Percentiles rank a stretch among this genome's conserved stretches.
Evolutionary conservation across 2,888 invertebrate species (phyloP).

Genomic region (Plagiodera versicolora): DNA sequence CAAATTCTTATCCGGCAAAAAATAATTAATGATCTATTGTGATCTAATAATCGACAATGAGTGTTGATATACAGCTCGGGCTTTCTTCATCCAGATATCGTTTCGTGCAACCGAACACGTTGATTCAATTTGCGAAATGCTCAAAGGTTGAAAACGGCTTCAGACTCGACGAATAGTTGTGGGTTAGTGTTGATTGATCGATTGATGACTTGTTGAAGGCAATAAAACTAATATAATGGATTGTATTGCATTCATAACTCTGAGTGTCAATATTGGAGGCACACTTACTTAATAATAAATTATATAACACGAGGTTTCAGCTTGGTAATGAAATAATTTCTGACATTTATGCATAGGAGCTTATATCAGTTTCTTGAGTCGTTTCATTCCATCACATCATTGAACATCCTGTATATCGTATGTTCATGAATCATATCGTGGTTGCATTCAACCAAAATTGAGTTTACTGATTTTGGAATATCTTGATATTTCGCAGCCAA

Average conservation of each 20-base stretch:
- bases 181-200: not conserved
- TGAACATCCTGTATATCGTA: too few species aligned
- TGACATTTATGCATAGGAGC: too few species aligned
- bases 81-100: slow-evolving; percentile 17
- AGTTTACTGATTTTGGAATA: too few species aligned
- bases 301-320: too few species aligned
- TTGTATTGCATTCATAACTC: not conserved
- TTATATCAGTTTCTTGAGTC: too few species aligned
- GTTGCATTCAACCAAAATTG: too few species aligned
- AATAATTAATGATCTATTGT: slow-evolving; percentile 44
- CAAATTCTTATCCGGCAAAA: slow-evolving; percentile 39
- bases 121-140: not conserved
- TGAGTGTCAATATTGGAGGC: too few species aligned
- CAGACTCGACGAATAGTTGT: not conserved
- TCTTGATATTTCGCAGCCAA: too few species aligned
- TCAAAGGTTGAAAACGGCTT: not conserved
- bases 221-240: not conserved
- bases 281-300: too few species aligned
- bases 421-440: too few species aligned
- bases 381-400: too few species aligned
- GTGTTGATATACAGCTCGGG: slow-evolving; percentile 28
- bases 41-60: slow-evolving; percentile 31
- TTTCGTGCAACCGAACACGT: not conserved
- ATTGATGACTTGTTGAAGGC: not conserved
- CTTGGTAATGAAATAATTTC: too few species aligned